Conservation (phyloP, 2,888 invertebrate species). For the Catocala nupta region DNA sequence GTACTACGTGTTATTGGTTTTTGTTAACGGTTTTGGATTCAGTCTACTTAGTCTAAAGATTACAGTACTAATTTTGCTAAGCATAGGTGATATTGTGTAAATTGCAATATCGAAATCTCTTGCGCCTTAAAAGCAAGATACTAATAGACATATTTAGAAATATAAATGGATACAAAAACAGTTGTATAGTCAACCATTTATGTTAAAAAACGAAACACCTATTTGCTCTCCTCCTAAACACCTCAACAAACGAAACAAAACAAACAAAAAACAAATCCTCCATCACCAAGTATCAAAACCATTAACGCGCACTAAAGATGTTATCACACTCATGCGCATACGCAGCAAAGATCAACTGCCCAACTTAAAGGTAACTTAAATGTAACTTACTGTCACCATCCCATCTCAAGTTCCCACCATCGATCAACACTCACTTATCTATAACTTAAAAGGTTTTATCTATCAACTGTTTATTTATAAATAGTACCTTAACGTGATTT, state of each 20-base stretch:
- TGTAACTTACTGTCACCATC: conserved; percentile 83
- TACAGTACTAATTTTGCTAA: too few species aligned
- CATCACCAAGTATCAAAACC: conserved; percentile 63
- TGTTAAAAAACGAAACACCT: background rate
- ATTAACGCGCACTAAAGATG: conserved; percentile 57
- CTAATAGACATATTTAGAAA: too few species aligned
- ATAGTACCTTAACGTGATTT: conserved; percentile 50
- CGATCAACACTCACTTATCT: conserved; percentile 82
- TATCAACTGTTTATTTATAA: conserved; percentile 73
- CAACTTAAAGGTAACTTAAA: conserved; percentile 72
- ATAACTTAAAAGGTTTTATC: conserved; percentile 81
- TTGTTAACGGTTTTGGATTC: too few species aligned
- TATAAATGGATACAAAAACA: too few species aligned
- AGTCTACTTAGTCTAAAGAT: too few species aligned
- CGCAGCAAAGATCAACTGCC: conserved; percentile 69
- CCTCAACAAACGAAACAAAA: conserved; percentile 6
- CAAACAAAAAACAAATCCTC: background rate
- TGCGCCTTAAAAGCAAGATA: too few species aligned
- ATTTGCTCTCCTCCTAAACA: background rate
- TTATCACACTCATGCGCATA: conserved; percentile 74
- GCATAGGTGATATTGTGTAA: too few species aligned
- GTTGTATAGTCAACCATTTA: background rate
- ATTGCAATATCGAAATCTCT: too few species aligned
- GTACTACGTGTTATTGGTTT: too few species aligned
- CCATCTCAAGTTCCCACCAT: conserved; percentile 81